Evolutionary conservation across 2,888 invertebrate genomes (phyloP).

Genomic region (Melolontha melolontha): DNA sequence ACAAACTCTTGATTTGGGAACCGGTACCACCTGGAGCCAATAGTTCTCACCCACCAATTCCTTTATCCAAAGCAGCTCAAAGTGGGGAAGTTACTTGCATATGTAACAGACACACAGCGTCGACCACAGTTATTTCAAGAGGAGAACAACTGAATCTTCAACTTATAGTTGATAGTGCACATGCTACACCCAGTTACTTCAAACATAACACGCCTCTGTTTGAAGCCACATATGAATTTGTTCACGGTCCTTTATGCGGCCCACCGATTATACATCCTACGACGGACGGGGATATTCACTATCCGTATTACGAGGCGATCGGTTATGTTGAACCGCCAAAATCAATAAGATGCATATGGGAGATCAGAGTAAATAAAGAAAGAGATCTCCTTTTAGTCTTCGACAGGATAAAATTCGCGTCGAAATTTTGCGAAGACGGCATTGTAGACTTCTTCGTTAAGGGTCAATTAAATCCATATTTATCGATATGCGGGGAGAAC

Average conservation of each 20-base stretch:
- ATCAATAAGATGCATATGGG: constrained; percentile 69
- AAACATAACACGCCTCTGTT: constrained; percentile 87
- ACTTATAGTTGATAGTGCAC: constrained; percentile 85
- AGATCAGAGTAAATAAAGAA: constrained; percentile 81
- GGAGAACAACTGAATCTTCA: constrained; percentile 86
- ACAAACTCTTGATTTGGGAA: constrained; percentile 86
- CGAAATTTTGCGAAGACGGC: constrained; percentile 87
- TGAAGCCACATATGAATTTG: constrained; percentile 89
- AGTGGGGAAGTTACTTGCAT: constrained; percentile 80
- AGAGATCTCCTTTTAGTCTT: constrained; percentile 89
- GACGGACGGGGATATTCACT: constrained; percentile 88
- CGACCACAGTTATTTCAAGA: constrained; percentile 69
- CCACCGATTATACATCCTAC: constrained; percentile 83
- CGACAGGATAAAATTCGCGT: constrained; percentile 87
- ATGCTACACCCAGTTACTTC: constrained; percentile 89
- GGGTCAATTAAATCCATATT: constrained; percentile 76
- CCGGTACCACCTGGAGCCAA: constrained; percentile 68
- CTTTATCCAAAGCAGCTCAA: constrained; percentile 71
- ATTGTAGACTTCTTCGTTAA: constrained; percentile 80
- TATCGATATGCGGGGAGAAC: constrained; percentile 88
- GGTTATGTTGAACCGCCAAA: constrained; percentile 76
- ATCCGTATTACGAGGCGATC: constrained; percentile 86
- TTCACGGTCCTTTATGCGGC: constrained; percentile 89
- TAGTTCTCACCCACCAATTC: constrained; percentile 65
- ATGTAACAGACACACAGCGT: constrained; percentile 74